Evolutionary conservation across 2,113 vertebrate species (phyloP), one percentile per base, ranked within the genome.

Genomic region (Seriola dumerili): DNA sequence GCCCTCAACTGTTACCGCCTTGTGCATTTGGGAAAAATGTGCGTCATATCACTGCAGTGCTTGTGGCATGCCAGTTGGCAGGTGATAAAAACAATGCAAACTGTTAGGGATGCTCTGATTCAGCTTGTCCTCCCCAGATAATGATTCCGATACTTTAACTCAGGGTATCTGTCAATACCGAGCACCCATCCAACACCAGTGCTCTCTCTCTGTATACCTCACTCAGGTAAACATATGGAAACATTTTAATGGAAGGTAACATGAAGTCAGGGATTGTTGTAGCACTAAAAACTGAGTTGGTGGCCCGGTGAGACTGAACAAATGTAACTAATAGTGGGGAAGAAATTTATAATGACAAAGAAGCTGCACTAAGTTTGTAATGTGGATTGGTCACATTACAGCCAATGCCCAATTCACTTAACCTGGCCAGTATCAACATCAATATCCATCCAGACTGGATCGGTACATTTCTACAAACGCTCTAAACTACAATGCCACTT

Each of bases 11-110:
- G 5, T 64, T 72, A 17, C 7, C 17, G 71, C 54, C 62, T 29
- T 25, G 34, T 69, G 71, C 55, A 21, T n/a, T 19, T 9, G 7
- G 29, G 5, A 34, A 23, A 62, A 11, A 44, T 44, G 23, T 73
- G 70, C 11, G 11, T 67, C 69, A 58, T 1, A 19, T 46, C 48
- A 21, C 52, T 8, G 25, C 32, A 61, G 44, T 29, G 61, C 36
- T 42, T 29, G 12, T n/a, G 8, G 21, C 38, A 21, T 50, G 25
- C 4, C 13, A 59, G 21, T 13, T 19, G 36, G 12, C 40, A 59
- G 16, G 14, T 19, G 36, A 72, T 42, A 19, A 72, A 78, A 80
- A 57, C 38, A 52, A 52, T 40, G 6, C 29, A 52, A 61, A 50
- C 10, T n/a, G 40, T 25, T 9, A 32, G 2, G 3, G 36, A 32